Evolutionary conservation across 2,797 vertebrate species (phyloP).

Genomic region (Apogon talboti): DNA sequence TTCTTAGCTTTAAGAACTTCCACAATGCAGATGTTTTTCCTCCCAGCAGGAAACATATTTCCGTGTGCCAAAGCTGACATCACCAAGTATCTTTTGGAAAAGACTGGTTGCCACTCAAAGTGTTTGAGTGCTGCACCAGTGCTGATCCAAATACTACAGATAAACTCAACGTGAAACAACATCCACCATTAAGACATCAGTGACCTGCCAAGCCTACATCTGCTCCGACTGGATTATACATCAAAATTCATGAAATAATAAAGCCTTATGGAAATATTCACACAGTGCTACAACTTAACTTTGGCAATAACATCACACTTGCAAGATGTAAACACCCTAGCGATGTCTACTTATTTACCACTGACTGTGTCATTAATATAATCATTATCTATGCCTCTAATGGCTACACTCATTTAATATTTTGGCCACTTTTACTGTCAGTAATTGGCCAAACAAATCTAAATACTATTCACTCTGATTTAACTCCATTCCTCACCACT

Average conservation of each 20-base stretch:
- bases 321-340: not conserved
- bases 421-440: too few species aligned
- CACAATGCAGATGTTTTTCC: slow-evolving; percentile 60
- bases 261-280: not conserved
- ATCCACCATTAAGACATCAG: slow-evolving; percentile 3
- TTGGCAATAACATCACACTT: not conserved
- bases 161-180: slow-evolving; percentile 26
- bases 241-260: slow-evolving; percentile 5
- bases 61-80: slow-evolving; percentile 40
- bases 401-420: too few species aligned
- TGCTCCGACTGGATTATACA: not conserved
- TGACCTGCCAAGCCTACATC: slow-evolving; percentile 4
- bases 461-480: too few species aligned
- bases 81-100: slow-evolving; percentile 41
- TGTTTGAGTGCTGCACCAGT: slow-evolving; percentile 30
- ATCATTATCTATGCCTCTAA: too few species aligned
- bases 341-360: not conserved
- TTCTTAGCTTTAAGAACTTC: slow-evolving; percentile 47
- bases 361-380: not conserved
- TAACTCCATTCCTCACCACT: too few species aligned
- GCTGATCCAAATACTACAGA: slow-evolving; percentile 32
- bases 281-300: not conserved
- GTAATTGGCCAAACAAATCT: too few species aligned
- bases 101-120: slow-evolving; percentile 38
- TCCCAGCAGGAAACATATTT: slow-evolving; percentile 44